A percentile compares a stretch with the other conserved stretches of the same genome.
These are phyloP conservation scores for Zaprionus kolodkinae DNA, from an alignment of 1,140 invertebrate species.

Conservation along the genomic window DNA sequence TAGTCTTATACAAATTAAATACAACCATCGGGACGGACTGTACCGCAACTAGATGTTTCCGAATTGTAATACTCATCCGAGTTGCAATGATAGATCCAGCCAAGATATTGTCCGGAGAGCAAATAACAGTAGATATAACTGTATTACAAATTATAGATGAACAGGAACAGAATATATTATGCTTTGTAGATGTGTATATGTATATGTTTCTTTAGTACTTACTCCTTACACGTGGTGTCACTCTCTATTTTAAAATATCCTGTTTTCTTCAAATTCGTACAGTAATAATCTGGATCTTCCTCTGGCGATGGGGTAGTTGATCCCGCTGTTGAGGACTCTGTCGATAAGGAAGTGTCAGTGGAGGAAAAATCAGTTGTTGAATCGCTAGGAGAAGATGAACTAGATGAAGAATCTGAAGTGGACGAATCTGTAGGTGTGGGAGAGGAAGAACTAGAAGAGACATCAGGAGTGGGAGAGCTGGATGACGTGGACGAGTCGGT, in stretches of 20 bases:
- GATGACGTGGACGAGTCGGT: neutral
- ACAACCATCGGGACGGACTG: slow-evolving; percentile 48
- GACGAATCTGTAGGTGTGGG: slow-evolving; percentile 5
- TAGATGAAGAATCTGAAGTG: neutral
- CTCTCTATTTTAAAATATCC: slow-evolving; percentile 51
- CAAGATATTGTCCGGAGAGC: slow-evolving; percentile 55
- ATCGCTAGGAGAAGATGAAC: slow-evolving; percentile 24
- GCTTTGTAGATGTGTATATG: neutral
- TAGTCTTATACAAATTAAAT: neutral
- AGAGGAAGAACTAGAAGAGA: too few relatives aligned
- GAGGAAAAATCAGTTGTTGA: slow-evolving; percentile 32
- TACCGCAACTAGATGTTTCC: slow-evolving; percentile 42
- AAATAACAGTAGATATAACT: slow-evolving; percentile 68
- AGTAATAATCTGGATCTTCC: slow-evolving; percentile 43
- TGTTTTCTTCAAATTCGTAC: slow-evolving; percentile 31
- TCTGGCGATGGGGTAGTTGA: slow-evolving; percentile 19
- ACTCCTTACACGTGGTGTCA: slow-evolving; percentile 60
- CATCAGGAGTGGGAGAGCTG: too few relatives aligned
- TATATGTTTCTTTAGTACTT: slow-evolving; percentile 15
- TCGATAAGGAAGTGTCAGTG: slow-evolving; percentile 5
- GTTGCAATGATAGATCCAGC: slow-evolving; percentile 61
- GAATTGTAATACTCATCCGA: slow-evolving; percentile 54
- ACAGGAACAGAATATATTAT: neutral
- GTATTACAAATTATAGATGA: neutral
- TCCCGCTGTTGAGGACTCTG: slow-evolving; percentile 16